Evolutionary conservation across 2,113 vertebrate genomes (phyloP).

Genomic region (Malaclemys terrapin): DNA sequence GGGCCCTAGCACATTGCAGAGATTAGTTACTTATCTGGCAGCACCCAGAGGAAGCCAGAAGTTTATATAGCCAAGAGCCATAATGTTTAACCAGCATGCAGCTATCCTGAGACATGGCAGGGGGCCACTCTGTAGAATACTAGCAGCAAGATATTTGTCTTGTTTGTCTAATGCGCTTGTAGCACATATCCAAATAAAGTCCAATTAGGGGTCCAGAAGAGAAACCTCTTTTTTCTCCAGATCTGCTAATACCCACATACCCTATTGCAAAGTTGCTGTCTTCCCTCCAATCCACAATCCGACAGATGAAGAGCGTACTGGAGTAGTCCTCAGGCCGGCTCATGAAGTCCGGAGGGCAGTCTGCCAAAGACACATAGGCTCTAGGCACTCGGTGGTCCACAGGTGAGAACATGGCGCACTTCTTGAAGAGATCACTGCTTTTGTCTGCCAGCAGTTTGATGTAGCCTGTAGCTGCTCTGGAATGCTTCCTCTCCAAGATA

Average conservation of each 20-base stretch:
- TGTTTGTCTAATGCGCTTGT: not conserved
- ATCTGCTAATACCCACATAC: constrained; percentile 74
- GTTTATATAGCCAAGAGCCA: not conserved
- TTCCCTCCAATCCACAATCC: constrained; percentile 90
- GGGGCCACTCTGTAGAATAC: not conserved
- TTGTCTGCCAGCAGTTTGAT: constrained; percentile 92
- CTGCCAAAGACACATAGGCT: constrained; percentile 87
- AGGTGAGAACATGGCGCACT: constrained; percentile 92
- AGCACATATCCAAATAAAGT: not conserved
- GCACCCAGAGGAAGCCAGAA: not conserved
- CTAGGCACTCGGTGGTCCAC: constrained; percentile 95
- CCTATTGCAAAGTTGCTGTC: constrained; percentile 95
- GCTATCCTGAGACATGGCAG: not conserved
- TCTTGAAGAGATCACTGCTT: constrained; percentile 85
- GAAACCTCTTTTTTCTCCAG: constrained; percentile 22
- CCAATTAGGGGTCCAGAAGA: not conserved
- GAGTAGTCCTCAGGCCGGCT: constrained; percentile 85
- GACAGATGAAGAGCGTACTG: constrained; percentile 91
- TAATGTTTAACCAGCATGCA: not conserved
- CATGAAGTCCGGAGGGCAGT: constrained; percentile 90
- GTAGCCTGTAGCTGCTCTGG: constrained; percentile 91
- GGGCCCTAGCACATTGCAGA: not conserved
- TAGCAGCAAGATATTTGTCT: not conserved
- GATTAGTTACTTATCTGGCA: not conserved
- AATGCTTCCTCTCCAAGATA: constrained; percentile 95